A percentile compares a stretch with the other conserved stretches of the same genome.
Conservation (phyloP, 2,113 vertebrate species). For the Otis tarda region DNA sequence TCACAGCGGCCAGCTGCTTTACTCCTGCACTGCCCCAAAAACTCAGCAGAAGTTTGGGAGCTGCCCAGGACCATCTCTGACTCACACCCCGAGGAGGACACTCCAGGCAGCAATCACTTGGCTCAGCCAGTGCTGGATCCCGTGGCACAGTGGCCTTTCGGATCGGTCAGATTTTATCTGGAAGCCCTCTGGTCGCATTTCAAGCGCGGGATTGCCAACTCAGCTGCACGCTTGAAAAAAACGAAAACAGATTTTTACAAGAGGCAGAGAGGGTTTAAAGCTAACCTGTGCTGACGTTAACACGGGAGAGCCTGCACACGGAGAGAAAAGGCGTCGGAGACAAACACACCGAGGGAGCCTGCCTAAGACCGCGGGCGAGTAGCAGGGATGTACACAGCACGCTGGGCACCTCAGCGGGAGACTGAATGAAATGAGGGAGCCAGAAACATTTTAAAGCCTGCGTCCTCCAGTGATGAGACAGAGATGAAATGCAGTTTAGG, state of each 20-base stretch:
- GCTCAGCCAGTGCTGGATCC: not conserved
- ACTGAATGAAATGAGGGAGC: not conserved
- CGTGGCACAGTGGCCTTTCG: not conserved
- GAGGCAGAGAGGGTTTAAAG: not conserved
- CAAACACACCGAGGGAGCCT: not conserved
- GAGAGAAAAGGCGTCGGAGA: not conserved
- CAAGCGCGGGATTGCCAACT: not conserved
- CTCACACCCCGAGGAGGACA: not conserved
- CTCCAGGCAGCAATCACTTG: not conserved
- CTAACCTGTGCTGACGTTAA: not conserved
- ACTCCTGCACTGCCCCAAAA: not conserved
- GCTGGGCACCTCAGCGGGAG: not conserved
- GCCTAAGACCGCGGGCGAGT: not conserved
- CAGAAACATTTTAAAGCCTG: not conserved
- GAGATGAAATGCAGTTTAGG: not conserved
- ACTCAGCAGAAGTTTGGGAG: not conserved
- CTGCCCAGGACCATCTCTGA: not conserved
- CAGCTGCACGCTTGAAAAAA: not conserved
- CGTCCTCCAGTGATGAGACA: fast-evolving
- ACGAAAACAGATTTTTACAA: not conserved
- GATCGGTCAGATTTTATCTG: not conserved
- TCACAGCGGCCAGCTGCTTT: not conserved
- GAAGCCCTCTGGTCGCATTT: not conserved
- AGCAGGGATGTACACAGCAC: not conserved
- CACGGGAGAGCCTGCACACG: not conserved